Conservation (phyloP, 2,888 invertebrate genomes). For the Glaucopsyche alexis region DNA sequence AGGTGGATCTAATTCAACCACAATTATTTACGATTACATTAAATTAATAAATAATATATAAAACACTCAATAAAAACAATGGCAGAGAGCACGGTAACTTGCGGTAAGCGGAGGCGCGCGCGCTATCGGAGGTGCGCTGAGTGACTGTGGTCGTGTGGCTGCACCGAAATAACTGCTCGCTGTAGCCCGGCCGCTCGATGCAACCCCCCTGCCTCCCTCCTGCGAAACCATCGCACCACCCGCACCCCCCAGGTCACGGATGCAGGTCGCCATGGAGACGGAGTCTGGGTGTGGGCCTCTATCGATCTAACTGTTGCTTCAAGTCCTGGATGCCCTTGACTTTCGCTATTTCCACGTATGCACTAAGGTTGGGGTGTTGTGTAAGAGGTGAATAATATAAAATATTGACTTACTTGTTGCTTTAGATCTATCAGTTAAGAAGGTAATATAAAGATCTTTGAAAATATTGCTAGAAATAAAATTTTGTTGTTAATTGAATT, state of each 20-base stretch:
- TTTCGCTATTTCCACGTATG: constrained; percentile 1
- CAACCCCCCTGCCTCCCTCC: constrained; percentile 47
- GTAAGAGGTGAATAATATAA: background rate
- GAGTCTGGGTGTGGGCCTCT: constrained; percentile 54
- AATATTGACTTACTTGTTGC: background rate
- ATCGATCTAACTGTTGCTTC: constrained; percentile 74
- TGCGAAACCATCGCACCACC: constrained; percentile 37
- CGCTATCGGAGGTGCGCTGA: constrained; percentile 64
- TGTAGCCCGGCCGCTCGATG: constrained; percentile 75
- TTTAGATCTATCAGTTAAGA: background rate
- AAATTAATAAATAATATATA: constrained; percentile 28
- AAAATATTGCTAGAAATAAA: background rate
- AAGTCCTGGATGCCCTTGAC: constrained; percentile 48
- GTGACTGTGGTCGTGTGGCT: constrained; percentile 66
- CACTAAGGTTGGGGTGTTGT: background rate
- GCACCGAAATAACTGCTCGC: constrained; percentile 78
- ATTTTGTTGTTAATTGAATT: background rate
- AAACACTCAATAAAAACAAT: constrained; percentile 37
- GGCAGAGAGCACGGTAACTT: constrained; percentile 53
- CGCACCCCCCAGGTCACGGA: constrained; percentile 68
- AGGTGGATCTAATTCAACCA: constrained; percentile 48
- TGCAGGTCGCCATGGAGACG: constrained; percentile 62
- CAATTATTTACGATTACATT: constrained; percentile 4
- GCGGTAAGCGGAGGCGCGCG: constrained; percentile 56
- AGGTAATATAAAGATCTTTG: no score